Percentiles rank a stretch among this genome's conserved stretches.
Evolutionary conservation across 2,113 vertebrate genomes (phyloP).

Genomic region (Nerophis lumbriciformis): DNA sequence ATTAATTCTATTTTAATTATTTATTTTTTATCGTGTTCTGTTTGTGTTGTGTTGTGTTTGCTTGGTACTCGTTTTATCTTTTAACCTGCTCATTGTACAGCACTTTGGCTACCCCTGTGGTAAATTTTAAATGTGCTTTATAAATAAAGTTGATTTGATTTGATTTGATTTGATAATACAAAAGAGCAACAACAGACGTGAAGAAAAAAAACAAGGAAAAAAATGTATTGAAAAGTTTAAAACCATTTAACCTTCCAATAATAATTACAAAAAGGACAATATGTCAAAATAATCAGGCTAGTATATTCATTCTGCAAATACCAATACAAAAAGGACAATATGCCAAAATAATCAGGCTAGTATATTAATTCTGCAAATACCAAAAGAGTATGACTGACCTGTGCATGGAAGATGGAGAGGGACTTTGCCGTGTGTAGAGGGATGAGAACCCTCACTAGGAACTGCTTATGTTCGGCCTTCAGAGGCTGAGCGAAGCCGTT

Average conservation of each 20-base stretch:
- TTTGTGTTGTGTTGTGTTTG: too few relatives aligned
- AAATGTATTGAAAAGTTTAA: background rate
- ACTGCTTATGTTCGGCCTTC: conserved; percentile 91
- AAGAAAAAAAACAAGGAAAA: background rate
- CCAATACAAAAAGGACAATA: background rate
- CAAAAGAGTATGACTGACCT: conserved; percentile 71
- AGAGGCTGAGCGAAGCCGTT: conserved; percentile 89
- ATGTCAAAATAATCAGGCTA: too few relatives aligned
- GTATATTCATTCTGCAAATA: too few relatives aligned
- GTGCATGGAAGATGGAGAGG: conserved; percentile 88
- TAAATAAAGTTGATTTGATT: too few relatives aligned
- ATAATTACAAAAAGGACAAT: background rate
- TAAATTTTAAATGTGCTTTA: too few relatives aligned
- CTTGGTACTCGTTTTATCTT: too few relatives aligned
- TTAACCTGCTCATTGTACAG: too few relatives aligned
- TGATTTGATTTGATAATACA: too few relatives aligned
- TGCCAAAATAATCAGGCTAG: too few relatives aligned
- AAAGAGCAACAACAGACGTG: background rate
- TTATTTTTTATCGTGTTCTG: too few relatives aligned
- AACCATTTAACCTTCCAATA: background rate
- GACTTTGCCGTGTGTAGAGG: conserved; percentile 89
- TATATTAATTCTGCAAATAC: background rate
- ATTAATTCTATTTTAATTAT: too few relatives aligned
- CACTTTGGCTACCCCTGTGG: too few relatives aligned
- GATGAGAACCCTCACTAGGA: conserved; percentile 87